Evolutionary conservation across 1,140 invertebrate genomes (phyloP), one percentile per base, ranked within the genome.

Genomic region (Papilio polytes): DNA sequence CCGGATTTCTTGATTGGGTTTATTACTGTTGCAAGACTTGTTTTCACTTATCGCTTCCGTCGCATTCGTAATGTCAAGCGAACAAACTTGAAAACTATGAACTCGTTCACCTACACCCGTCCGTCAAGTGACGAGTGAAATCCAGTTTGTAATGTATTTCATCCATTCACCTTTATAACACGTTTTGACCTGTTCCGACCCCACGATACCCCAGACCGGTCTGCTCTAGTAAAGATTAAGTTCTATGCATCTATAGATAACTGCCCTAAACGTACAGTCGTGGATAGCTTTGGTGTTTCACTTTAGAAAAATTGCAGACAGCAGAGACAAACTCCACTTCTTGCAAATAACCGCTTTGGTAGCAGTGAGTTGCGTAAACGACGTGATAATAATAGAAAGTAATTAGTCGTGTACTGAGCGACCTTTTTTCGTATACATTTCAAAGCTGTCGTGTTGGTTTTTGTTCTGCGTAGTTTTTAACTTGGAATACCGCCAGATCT

Each of bases 21-120:
- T 56, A 56, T 56, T 9, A 20, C 18, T 56, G n/a, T 8, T 56
- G 6, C 53, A 56, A 56, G 53, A 2, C 63, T 70, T 70, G 26
- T 36, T 31, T 15, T 20, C 20, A 20, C 59, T 22, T 70, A 31
- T 36, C 63, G 26, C 63, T 70, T 70, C 63, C 63, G 63, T 9
- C 26, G 36, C 36, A 70, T 26, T 31, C 22, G 12, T 15, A 70
- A 70, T 70, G 26, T 31, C 26, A 12, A 70, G 63, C 22, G 22
- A 31, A 70, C 63, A 31, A 3, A 26, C 63, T 15, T 26, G 31
- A 63, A 31, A 66, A 13, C 63, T 70, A 6, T 31, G 15, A 70
- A 36, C 63, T 70, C 63, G 63, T 70, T 70, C 63, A 70, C 63
- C 63, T 70, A 70, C 63, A 70, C 63, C 26, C 63, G 63, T 70